Evolutionary conservation across 2,888 invertebrate genomes (phyloP).

Genomic region (Atethmia centrago): DNA sequence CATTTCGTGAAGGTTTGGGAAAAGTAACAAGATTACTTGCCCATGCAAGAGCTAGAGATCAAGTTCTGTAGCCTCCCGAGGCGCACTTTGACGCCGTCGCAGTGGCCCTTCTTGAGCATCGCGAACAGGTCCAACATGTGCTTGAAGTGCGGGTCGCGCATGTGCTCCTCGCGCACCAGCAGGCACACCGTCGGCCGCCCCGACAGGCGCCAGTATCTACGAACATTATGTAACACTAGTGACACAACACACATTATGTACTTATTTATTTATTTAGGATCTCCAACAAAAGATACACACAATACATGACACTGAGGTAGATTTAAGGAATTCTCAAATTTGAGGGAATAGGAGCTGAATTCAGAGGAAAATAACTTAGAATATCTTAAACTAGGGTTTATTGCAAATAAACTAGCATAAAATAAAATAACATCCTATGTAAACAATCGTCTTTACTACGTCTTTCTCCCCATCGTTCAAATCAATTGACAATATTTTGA

Average conservation of each 20-base stretch:
- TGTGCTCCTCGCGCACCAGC: slow-evolving; percentile 98
- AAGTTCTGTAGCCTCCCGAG: slow-evolving; percentile 98
- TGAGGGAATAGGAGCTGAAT: not conserved
- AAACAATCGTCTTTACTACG: not conserved
- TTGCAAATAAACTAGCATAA: not conserved
- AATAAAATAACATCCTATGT: not conserved
- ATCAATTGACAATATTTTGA: not conserved
- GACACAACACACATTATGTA: not conserved
- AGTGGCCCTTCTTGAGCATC: slow-evolving; percentile 98
- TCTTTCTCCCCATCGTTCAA: not conserved
- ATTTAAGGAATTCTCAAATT: not conserved
- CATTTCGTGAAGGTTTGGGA: not conserved
- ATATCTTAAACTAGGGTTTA: not conserved
- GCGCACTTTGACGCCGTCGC: slow-evolving; percentile 98
- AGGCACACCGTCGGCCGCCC: slow-evolving; percentile 99
- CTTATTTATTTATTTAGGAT: not conserved
- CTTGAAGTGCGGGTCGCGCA: slow-evolving; percentile 98
- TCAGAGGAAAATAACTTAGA: not conserved
- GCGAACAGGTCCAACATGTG: slow-evolving; percentile 99
- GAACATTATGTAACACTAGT: not conserved
- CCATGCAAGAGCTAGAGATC: slow-evolving; percentile 99
- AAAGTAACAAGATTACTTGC: slow-evolving; percentile 79
- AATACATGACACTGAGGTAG: not conserved
- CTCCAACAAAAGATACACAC: not conserved
- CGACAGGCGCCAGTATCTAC: slow-evolving; percentile 97